Evolutionary conservation across 2,888 invertebrate genomes (phyloP).

Genomic region (Apotomis capreana): DNA sequence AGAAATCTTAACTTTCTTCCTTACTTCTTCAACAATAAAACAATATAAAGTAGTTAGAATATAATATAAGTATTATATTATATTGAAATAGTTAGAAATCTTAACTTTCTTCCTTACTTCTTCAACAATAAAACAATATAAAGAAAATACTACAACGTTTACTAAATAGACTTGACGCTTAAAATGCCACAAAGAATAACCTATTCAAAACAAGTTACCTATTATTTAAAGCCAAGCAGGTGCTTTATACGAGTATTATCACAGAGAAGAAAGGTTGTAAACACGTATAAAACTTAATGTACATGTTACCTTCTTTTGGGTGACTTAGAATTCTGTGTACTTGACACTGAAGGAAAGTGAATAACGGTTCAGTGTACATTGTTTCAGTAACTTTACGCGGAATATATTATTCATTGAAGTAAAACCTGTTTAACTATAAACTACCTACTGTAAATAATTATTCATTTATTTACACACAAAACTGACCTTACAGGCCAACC

Average conservation of each 20-base stretch:
- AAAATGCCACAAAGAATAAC: slow-evolving; percentile 16
- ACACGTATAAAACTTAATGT: background rate
- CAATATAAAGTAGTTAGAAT: too few species aligned
- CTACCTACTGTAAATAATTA: too few species aligned
- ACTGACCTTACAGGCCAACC: too few species aligned
- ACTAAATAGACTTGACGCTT: background rate
- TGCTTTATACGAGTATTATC: background rate
- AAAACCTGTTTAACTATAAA: too few species aligned
- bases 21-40: slow-evolving; percentile 18
- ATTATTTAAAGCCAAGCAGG: too few species aligned
- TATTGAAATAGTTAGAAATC: slow-evolving; percentile 12
- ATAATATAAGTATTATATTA: too few species aligned
- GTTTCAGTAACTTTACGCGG: too few species aligned
- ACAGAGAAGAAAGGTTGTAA: background rate
- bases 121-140: slow-evolving; percentile 14
- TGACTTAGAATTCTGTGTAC: background rate
- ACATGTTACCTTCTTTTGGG: background rate
- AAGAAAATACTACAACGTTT: slow-evolving; percentile 10
- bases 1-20: slow-evolving; percentile 25
- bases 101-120: slow-evolving; percentile 12
- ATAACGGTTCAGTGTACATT: background rate
- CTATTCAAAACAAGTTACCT: background rate
- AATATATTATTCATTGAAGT: too few species aligned
- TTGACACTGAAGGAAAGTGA: slow-evolving; percentile 24
- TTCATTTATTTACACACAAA: too few species aligned